Percentiles rank a stretch among this genome's conserved stretches.
Evolutionary conservation across 2,888 invertebrate species (phyloP).

Genomic region (Argyresthia goedartella): DNA sequence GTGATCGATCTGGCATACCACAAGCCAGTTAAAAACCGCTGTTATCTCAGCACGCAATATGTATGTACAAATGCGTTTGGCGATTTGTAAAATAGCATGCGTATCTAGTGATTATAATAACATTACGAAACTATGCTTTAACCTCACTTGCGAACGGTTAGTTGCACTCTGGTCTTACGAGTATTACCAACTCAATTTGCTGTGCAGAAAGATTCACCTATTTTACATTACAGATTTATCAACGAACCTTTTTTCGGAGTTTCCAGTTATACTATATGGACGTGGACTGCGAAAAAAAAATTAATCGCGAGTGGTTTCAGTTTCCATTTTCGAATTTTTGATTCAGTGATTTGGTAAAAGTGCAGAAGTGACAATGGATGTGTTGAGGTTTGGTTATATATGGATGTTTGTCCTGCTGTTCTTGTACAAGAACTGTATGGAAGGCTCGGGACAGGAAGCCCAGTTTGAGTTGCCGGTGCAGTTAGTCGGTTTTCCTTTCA

Average conservation of each 20-base stretch:
- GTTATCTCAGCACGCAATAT: background rate
- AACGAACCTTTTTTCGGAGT: no score
- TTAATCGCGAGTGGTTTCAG: no score
- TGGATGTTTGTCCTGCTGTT: constrained; percentile 39
- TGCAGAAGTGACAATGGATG: constrained; percentile 29
- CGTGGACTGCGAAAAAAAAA: no score
- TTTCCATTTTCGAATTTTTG: no score
- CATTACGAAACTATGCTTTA: constrained; percentile 40
- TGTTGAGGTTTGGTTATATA: constrained; percentile 42
- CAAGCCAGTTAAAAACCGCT: background rate
- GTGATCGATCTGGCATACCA: background rate
- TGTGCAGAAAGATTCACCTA: constrained; percentile 20
- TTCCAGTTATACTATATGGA: no score
- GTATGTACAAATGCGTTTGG: background rate
- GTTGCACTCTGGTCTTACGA: constrained; percentile 35
- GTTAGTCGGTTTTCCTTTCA: constrained; percentile 86
- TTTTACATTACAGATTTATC: constrained; percentile 13
- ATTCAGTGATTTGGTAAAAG: no score
- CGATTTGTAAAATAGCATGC: constrained; percentile 12
- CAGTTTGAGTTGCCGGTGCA: constrained; percentile 78
- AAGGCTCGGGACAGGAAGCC: constrained; percentile 35
- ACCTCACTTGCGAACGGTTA: constrained; percentile 13
- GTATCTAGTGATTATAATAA: constrained; percentile 27
- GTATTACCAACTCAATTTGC: constrained; percentile 40
- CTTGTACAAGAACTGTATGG: constrained; percentile 41